Evolutionary conservation across 2,113 vertebrate species (phyloP).

Genomic region (Peucedramus taeniatus): DNA sequence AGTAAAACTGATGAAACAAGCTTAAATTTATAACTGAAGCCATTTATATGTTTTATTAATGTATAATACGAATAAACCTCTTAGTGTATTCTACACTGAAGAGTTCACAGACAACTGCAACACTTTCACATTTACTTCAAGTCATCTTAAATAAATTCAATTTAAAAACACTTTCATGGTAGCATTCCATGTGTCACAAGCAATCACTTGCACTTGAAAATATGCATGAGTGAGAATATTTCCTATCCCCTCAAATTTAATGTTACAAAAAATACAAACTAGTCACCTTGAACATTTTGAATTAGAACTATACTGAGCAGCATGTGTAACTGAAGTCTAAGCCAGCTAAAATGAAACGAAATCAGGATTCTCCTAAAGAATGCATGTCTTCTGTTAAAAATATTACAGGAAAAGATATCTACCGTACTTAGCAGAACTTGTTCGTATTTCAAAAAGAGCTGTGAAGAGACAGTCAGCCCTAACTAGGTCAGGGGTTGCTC

Average conservation of each 20-base stretch:
- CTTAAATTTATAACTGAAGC: slow-evolving; percentile 52
- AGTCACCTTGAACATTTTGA: not conserved
- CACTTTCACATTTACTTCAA: slow-evolving; percentile 72
- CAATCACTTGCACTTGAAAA: slow-evolving; percentile 40
- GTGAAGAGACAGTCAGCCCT: not conserved
- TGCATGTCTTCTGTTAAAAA: not conserved
- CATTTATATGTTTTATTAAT: slow-evolving; percentile 37
- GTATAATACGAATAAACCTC: slow-evolving; percentile 29
- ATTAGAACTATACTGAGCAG: not conserved
- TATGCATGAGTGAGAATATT: not conserved
- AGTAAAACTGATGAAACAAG: slow-evolving; percentile 41
- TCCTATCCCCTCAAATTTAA: not conserved
- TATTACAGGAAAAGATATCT: not conserved
- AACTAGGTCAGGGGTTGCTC: not conserved
- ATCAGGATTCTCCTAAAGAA: not conserved
- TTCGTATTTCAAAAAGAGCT: not conserved
- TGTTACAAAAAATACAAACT: not conserved
- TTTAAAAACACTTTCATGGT: slow-evolving; percentile 52
- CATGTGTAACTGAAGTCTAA: not conserved
- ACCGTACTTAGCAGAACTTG: not conserved
- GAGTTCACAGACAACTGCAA: slow-evolving; percentile 61
- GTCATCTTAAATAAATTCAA: slow-evolving; percentile 68
- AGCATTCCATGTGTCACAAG: slow-evolving; percentile 53
- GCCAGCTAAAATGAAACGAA: not conserved
- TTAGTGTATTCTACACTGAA: slow-evolving; percentile 42